Evolutionary conservation across 2,888 invertebrate species (phyloP), one percentile per base, ranked within the genome.

Genomic region (Nomada goodeniana): DNA sequence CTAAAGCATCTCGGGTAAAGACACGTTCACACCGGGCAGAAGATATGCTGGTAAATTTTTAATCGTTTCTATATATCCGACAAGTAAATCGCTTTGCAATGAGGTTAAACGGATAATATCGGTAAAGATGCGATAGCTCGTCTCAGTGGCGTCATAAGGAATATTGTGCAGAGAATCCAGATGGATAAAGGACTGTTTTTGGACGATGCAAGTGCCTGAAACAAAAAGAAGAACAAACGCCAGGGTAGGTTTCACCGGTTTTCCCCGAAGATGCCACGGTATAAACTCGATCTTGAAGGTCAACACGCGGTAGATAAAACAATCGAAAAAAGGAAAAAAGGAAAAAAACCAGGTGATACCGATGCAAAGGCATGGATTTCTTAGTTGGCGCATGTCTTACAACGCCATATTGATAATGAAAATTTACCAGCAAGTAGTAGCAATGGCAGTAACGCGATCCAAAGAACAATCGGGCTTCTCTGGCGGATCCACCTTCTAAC

Each of bases 381-480:
- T 67, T 47, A 60, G 44, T 29, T 23, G 60, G 29, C 18, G 23
- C 52, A 53, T 55, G 4, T 65, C n/a, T 65, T 44, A 26, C 52
- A 65, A 15, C 52, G 26, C 64, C 15, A 53, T 65, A 26, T 52
- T 7, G 13, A n/a, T 70, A 13, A 26, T 59, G 20, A 18, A 55
- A 77, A 84, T 95, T 95, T 92, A 96, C 96, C 96, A 90, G 94
- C 94, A 80, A 96, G 90, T 77, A 96, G 87, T 61, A 96, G 85
- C 63, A 96, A 92, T 0, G 96, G 95, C 86, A 96, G 84, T 23
- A 96, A 85, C 55, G 95, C 93, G 68, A 96, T 84, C 91, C 92
- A 92, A 52, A 92, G 61, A 55, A 93, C 67, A 79, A 86, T 92
- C n/a, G 85, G 83, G 50, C 90, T 89, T 67, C 89, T 90, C 47